Evolutionary conservation across 2,888 invertebrate genomes (phyloP).

Genomic region (Exocentrus adspersus): DNA sequence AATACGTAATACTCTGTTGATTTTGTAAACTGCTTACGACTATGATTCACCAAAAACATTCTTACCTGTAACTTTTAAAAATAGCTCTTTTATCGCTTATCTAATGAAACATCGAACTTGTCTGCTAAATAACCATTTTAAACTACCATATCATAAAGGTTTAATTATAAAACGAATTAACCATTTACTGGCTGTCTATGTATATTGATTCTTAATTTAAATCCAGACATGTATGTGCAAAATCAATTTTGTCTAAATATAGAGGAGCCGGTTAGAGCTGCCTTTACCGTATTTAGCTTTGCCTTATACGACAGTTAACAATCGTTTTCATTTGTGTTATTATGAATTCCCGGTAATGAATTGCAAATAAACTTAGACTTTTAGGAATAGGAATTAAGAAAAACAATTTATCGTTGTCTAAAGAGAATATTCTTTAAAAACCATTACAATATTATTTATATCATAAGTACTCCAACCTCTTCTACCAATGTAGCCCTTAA

Average conservation of each 20-base stretch:
- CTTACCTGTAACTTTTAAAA: no score
- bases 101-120: no score
- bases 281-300: constrained; percentile 26
- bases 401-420: no score
- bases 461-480: no score
- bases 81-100: no score
- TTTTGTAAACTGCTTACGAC: no score
- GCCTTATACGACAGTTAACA: constrained; percentile 4
- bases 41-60: no score
- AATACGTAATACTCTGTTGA: no score
- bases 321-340: constrained; percentile 17
- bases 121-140: background rate
- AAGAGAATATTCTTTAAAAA: no score
- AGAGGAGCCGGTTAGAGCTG: constrained; percentile 15
- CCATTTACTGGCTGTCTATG: background rate
- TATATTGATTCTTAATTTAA: constrained; percentile 26
- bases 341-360: constrained; percentile 9
- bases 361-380: constrained; percentile 1
- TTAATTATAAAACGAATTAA: background rate
- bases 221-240: constrained; percentile 20
- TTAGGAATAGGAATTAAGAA: background rate
- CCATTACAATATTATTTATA: no score
- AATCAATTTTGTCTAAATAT: constrained; percentile 34
- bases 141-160: background rate
- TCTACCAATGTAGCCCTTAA: no score